A percentile compares a stretch with the other conserved stretches of the same genome.
phyloP scores from a whole-genome alignment of 2,888 invertebrate species.

The Chorisops tibialis region DNA sequence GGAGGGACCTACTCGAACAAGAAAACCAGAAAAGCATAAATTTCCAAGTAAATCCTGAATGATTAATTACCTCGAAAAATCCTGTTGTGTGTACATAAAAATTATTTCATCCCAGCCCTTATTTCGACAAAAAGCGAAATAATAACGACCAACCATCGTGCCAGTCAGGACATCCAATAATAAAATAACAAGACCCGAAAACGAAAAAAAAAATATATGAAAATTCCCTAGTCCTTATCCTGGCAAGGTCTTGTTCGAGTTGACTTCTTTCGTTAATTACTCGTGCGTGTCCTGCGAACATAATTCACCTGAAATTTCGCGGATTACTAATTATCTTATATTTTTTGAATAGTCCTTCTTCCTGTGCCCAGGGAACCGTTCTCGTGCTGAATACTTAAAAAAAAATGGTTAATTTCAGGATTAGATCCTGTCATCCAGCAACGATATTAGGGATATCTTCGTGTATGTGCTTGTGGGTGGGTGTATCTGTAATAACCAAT shows the following conservation, averaged over 20 bases:
- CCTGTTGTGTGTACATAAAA: conserved; percentile 31
- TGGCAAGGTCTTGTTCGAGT: conserved; percentile 26
- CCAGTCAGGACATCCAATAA: background rate
- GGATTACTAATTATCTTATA: conserved; percentile 25
- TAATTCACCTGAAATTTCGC: conserved; percentile 32
- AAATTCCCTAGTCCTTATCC: conserved; percentile 23
- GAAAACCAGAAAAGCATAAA: conserved; percentile 23
- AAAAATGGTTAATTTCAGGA: too few species aligned
- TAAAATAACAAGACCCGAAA: too few species aligned
- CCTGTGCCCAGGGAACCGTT: background rate
- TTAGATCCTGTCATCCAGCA: too few species aligned
- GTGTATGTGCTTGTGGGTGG: too few species aligned
- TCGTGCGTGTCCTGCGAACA: conserved; percentile 34
- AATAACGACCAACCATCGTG: conserved; percentile 2
- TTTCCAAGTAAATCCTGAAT: conserved; percentile 30
- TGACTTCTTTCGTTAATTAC: conserved; percentile 33
- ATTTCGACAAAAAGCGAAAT: conserved; percentile 5
- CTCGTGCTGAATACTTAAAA: background rate
- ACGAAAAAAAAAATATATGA: conserved; percentile 19
- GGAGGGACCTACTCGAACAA: conserved; percentile 19
- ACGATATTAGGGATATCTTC: too few species aligned
- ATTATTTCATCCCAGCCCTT: conserved; percentile 27
- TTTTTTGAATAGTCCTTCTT: conserved; percentile 20
- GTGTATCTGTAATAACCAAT: conserved; percentile 15
- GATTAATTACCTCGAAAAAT: conserved; percentile 32